phyloP scores from a whole-genome alignment of 2,888 invertebrate species.

The Entomobrya multifasciata region DNA sequence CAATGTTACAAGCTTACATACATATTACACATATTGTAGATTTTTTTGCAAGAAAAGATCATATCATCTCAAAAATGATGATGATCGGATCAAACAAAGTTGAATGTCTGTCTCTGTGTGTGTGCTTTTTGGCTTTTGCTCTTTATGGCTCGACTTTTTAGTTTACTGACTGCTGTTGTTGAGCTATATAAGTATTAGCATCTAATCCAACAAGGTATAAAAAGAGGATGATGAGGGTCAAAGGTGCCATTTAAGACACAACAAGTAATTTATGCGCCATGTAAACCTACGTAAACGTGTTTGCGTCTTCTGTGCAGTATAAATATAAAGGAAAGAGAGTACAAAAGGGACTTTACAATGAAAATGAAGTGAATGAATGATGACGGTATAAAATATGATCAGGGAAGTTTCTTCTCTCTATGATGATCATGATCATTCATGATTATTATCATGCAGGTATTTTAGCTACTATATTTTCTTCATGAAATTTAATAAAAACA shows the following conservation, averaged over 20 bases:
- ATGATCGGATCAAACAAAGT: conserved; percentile 19
- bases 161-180: not conserved
- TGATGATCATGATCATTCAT: not conserved
- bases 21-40: not conserved
- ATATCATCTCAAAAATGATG: conserved; percentile 5
- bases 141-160: not conserved
- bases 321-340: no score
- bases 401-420: conserved; percentile 8
- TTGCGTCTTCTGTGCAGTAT: not conserved
- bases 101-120: not conserved
- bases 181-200: no score
- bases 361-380: conserved; percentile 13
- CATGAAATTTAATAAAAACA: not conserved
- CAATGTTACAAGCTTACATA: not conserved
- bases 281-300: conserved; percentile 53
- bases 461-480: conserved; percentile 14
- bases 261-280: conserved; percentile 55
- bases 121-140: not conserved
- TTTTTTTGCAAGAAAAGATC: conserved; percentile 14
- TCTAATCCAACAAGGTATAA: conserved; percentile 42
- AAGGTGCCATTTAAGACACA: conserved; percentile 65
- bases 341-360: not conserved
- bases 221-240: conserved; percentile 59
- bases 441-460: not conserved
- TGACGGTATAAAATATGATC: conserved; percentile 41